Conservation (phyloP, 2,797 vertebrate species). For the Lithobates sylvaticus region DNA sequence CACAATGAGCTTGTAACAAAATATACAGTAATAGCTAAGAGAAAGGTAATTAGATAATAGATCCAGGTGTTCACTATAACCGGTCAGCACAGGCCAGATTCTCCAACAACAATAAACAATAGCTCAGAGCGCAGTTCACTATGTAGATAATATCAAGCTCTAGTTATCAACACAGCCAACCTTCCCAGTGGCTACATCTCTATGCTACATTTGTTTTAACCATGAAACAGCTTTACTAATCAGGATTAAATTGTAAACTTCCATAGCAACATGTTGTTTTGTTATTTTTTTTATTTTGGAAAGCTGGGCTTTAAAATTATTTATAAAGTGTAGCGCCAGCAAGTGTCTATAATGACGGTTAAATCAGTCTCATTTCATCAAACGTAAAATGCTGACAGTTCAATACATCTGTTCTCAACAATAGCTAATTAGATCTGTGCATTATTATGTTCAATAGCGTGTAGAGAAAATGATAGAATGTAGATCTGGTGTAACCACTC, state of each 20-base stretch:
- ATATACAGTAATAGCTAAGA: conserved; percentile 36
- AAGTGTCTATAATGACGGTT: too few relatives aligned
- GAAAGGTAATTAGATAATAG: conserved; percentile 54
- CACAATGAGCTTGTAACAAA: conserved; percentile 7
- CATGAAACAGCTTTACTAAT: not conserved
- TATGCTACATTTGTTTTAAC: conserved; percentile 5
- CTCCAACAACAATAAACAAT: conserved; percentile 47
- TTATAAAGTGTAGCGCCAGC: too few relatives aligned
- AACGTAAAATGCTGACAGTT: too few relatives aligned
- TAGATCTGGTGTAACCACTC: too few relatives aligned
- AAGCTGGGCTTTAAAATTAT: not conserved
- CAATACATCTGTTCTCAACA: too few relatives aligned
- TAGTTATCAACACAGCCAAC: conserved; percentile 12
- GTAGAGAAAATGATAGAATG: too few relatives aligned
- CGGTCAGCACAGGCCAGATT: conserved; percentile 32
- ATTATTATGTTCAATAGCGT: too few relatives aligned
- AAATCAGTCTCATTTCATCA: too few relatives aligned
- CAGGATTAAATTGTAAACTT: conserved; percentile 2
- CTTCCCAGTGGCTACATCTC: conserved; percentile 31
- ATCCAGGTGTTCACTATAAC: conserved; percentile 45
- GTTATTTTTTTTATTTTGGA: not conserved
- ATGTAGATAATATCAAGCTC: conserved; percentile 10
- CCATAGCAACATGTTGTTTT: conserved; percentile 22
- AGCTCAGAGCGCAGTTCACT: not conserved
- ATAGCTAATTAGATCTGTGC: too few relatives aligned